Evolutionary conservation across 2,888 invertebrate species (phyloP).

Genomic region (Ischnura elegans): DNA sequence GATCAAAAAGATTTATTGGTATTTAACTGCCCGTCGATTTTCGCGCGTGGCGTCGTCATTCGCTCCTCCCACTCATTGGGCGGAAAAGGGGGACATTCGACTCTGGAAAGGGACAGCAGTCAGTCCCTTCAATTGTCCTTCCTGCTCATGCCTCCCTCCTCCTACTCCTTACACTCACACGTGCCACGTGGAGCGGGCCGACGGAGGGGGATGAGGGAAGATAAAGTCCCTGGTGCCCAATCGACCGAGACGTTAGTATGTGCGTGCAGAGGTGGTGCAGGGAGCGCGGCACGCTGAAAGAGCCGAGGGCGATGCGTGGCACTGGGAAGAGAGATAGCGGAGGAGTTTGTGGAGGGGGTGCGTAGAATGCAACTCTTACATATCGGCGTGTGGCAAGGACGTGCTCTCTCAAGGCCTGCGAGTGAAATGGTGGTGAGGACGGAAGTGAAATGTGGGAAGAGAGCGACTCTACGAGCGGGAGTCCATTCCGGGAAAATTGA

Average conservation of each 20-base stretch:
- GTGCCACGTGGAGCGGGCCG: background rate
- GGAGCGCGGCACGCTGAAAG: background rate
- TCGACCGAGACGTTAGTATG: no score
- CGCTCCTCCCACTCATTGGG: background rate
- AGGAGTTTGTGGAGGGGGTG: background rate
- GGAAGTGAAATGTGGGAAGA: background rate
- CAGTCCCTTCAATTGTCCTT: background rate
- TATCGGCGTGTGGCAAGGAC: constrained; percentile 15
- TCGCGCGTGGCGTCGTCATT: background rate
- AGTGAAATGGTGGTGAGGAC: background rate
- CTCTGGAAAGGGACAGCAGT: background rate
- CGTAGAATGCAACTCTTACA: background rate
- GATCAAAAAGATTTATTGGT: background rate
- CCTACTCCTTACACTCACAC: no score
- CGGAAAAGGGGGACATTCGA: background rate
- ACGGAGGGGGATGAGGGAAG: background rate
- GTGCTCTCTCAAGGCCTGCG: constrained; percentile 18
- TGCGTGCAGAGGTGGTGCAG: background rate
- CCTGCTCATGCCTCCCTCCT: background rate
- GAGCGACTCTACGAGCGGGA: background rate
- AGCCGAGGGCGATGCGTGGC: background rate
- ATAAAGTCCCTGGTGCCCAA: no score
- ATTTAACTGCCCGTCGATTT: background rate
- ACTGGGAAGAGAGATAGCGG: background rate
- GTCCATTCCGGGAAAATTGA: background rate